Percentiles rank a stretch among this genome's conserved stretches.
Evolutionary conservation across 1,140 invertebrate species (phyloP).

Genomic region (Bathynomus jamesi): DNA sequence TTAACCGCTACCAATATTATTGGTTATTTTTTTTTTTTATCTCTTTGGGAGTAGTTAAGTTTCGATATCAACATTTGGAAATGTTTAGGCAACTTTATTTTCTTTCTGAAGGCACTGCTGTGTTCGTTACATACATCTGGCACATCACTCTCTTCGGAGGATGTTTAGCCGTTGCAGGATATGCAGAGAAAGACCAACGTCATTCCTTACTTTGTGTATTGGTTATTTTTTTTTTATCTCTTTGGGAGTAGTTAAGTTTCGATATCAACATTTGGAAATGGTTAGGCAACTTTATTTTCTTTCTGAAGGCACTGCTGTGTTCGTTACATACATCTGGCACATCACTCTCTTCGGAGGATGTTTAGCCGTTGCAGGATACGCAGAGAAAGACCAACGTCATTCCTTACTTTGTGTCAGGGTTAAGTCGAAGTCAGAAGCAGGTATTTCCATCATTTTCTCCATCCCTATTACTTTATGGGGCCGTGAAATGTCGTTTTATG

Average conservation of each 20-base stretch:
- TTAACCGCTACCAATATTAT: too few species aligned
- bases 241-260: too few species aligned
- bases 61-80: too few species aligned
- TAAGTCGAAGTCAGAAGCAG: slow-evolving; percentile 48
- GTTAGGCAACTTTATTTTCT: too few species aligned
- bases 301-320: slow-evolving; percentile 65
- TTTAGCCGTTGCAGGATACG: slow-evolving; percentile 78
- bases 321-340: slow-evolving; percentile 13
- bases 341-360: slow-evolving; percentile 60
- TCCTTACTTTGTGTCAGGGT: slow-evolving; percentile 49
- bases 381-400: slow-evolving; percentile 74
- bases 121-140: slow-evolving; percentile 12
- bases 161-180: slow-evolving; percentile 80
- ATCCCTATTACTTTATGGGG: not conserved
- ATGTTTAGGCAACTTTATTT: too few species aligned
- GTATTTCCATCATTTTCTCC: slow-evolving; percentile 44
- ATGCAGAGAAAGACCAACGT: slow-evolving; percentile 71
- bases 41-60: too few species aligned
- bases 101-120: slow-evolving; percentile 72
- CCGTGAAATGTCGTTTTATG: not conserved
- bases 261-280: too few species aligned
- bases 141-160: slow-evolving; percentile 54
- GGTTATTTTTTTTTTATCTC: too few species aligned
- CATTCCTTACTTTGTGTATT: slow-evolving; percentile 60
- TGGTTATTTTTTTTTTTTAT: too few species aligned